These are phyloP conservation scores for Acomys russatus DNA, from an alignment of 2,797 vertebrate species.

Conservation along the genomic window DNA sequence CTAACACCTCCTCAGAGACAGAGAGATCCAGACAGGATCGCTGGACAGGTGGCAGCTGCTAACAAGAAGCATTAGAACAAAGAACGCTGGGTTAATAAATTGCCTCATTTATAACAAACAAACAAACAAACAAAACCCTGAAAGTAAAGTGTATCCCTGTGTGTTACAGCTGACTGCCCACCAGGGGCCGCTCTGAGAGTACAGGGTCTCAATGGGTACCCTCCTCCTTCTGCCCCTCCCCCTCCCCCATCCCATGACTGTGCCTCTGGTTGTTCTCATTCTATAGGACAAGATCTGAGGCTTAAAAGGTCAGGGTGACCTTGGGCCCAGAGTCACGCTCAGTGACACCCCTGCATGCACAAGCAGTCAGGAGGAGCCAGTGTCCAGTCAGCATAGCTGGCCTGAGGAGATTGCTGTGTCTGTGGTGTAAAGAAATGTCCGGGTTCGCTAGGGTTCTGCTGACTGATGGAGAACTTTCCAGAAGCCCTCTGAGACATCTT, in stretches of 20 bases:
- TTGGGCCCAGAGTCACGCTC: neutral
- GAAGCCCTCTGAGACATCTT: neutral
- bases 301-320: constrained; percentile 11
- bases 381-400: neutral
- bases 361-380: neutral
- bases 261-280: rapidly evolving
- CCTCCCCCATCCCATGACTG: rapidly evolving
- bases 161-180: neutral
- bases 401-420: neutral
- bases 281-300: neutral
- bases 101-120: too few relatives aligned
- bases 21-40: too few relatives aligned
- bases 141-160: neutral
- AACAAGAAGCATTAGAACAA: too few relatives aligned
- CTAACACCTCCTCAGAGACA: too few relatives aligned
- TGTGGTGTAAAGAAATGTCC: neutral
- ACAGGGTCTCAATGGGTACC: neutral
- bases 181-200: neutral
- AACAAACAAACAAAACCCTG: neutral
- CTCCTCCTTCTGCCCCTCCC: neutral
- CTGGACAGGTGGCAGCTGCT: too few relatives aligned
- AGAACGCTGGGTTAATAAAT: too few relatives aligned
- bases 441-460: rapidly evolving
- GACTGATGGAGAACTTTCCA: rapidly evolving
- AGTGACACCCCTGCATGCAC: rapidly evolving